Base-by-base conservation (phyloP, 2,113 vertebrate genomes). In the Heterotis niloticus region DNA sequence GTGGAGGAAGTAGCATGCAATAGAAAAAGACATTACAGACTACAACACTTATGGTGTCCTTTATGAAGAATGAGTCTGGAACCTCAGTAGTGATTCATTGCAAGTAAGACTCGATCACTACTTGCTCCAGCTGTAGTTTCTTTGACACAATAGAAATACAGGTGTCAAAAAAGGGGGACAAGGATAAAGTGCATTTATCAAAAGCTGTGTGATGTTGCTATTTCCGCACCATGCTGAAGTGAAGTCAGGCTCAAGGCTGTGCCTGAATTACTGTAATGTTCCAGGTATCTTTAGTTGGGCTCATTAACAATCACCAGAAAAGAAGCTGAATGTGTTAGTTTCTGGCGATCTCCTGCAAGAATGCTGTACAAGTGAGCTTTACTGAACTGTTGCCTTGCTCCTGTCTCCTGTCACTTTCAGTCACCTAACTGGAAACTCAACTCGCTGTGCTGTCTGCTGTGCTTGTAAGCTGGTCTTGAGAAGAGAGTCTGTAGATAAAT, bases 101-200 rank as follows among this genome's bases (percentile, higher is more conserved):
- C 14, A 23, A n/a, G 66, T 1, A 20, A 67, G 23, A 67, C 44
- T 18, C 44, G 67, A 28, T 34, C 23, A n/a, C 18, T 17, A 72
- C 20, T 16, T 28, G 44, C 17, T 64, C 60, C 74, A 76, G 64
- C 12, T 24, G 1, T 17, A 23, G 64, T 28, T 70, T 44, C 16
- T 18, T 60, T 81, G 76, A 81, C 64, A 79, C 59, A 67, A 64
- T 83, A 84, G 80, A 85, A 89, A 87, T 75, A 75, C 44, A 84
- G 85, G 82, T 29, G 28, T 62, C 73, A 82, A 64, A 79, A 69
- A 81, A 69, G 80, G 51, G 69, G 78, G 75, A 79, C 81, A 78
- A 0, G n/a, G 66, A 75, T 24, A 23, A 78, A 79, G 79, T 79
- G 64, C 72, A 80, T 82, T 82, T 26, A 73, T 54, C 54, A 76